Percentiles rank a stretch among this genome's conserved stretches.
These are phyloP conservation scores for Nomada hirtipes DNA, from an alignment of 2,888 invertebrate genomes.

Conservation along the genomic window DNA sequence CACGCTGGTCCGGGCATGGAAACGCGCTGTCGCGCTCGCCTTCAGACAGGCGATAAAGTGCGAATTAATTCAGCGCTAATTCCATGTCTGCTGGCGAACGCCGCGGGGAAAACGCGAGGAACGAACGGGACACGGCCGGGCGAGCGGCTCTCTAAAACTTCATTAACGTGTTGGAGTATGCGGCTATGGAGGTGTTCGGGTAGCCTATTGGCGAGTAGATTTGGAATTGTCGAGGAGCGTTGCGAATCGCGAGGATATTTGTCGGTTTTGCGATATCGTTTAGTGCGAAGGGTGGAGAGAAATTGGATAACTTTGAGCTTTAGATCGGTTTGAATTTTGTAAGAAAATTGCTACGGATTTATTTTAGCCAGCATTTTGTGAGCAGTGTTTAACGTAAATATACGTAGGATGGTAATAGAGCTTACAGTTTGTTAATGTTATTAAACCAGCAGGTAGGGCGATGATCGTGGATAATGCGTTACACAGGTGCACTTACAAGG, in stretches of 20 bases:
- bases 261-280: too few relatives aligned
- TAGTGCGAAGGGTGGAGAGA: too few relatives aligned
- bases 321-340: too few relatives aligned
- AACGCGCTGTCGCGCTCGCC: conserved; percentile 50
- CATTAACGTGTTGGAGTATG: conserved; percentile 36
- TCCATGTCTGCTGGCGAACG: conserved; percentile 50
- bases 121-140: conserved; percentile 18
- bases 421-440: too few relatives aligned
- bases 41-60: conserved; percentile 61
- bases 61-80: conserved; percentile 70
- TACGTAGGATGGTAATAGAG: too few relatives aligned
- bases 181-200: background rate
- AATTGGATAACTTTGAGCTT: too few relatives aligned
- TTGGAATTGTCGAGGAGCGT: background rate
- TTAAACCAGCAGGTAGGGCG: too few relatives aligned
- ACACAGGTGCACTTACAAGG: too few relatives aligned
- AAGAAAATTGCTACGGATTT: too few relatives aligned
- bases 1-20: conserved; percentile 43
- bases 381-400: too few relatives aligned
- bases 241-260: background rate
- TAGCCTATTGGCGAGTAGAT: background rate
- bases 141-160: conserved; percentile 49
- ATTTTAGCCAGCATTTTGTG: too few relatives aligned
- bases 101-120: conserved; percentile 39
- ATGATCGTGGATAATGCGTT: too few relatives aligned